phyloP scores from a whole-genome alignment of 2,888 invertebrate species.

The Drosophila kuntzei region DNA sequence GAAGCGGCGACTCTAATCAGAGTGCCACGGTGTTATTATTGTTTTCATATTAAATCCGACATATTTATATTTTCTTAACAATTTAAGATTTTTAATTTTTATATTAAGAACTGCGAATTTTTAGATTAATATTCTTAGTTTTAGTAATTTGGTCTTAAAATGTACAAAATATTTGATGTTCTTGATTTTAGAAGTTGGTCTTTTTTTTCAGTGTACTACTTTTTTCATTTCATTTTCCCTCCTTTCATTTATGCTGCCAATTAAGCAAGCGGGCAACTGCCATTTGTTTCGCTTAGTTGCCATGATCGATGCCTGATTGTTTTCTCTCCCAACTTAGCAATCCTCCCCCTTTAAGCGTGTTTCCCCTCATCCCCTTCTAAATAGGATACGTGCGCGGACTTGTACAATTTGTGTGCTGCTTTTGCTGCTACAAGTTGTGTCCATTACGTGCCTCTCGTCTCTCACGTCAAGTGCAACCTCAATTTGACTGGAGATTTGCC shows the following conservation, averaged over 20 bases:
- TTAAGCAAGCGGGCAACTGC: constrained; percentile 21
- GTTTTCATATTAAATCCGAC: too few species aligned
- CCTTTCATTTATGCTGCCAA: constrained; percentile 28
- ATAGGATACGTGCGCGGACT: constrained; percentile 39
- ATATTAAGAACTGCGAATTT: too few species aligned
- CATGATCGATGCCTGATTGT: constrained; percentile 48
- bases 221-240: not conserved
- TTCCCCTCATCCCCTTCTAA: constrained; percentile 1
- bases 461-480: constrained; percentile 19
- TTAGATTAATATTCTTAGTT: too few species aligned
- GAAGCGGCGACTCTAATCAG: too few species aligned
- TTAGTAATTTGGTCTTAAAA: too few species aligned
- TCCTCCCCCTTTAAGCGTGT: not conserved
- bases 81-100: too few species aligned
- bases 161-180: too few species aligned
- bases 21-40: too few species aligned
- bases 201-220: too few species aligned
- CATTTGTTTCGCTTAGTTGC: constrained; percentile 35
- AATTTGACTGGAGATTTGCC: constrained; percentile 22
- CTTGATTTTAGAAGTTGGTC: too few species aligned
- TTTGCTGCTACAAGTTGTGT: constrained; percentile 8
- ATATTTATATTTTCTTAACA: too few species aligned
- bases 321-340: not conserved
- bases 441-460: constrained; percentile 24
- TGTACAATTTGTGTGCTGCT: constrained; percentile 11